Evolutionary conservation across 2,113 vertebrate genomes (phyloP).

Genomic region (Ptilorrhoa leucosticta): DNA sequence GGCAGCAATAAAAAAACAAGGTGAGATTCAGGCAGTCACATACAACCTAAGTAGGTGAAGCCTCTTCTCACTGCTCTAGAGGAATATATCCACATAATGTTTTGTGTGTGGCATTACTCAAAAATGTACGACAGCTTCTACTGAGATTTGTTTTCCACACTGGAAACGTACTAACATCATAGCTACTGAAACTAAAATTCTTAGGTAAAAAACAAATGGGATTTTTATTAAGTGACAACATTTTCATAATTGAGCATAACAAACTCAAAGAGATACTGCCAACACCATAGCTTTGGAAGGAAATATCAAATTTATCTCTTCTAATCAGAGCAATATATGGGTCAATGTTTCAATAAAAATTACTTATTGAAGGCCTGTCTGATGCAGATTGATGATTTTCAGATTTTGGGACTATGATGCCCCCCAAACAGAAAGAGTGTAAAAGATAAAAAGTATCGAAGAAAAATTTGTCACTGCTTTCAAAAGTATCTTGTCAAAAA

Average conservation of each 20-base stretch:
- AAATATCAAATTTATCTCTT: background rate
- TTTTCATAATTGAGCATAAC: background rate
- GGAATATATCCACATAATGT: background rate
- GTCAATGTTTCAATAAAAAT: background rate
- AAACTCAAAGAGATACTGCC: constrained; percentile 7
- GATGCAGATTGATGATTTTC: background rate
- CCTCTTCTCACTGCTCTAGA: background rate
- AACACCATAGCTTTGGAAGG: background rate
- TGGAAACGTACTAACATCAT: constrained; percentile 37
- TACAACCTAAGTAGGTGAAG: background rate
- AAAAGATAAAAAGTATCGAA: rapidly evolving
- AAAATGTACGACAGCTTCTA: constrained; percentile 46
- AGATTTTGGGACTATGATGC: background rate
- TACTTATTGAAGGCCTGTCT: background rate
- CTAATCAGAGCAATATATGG: background rate
- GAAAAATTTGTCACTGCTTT: background rate
- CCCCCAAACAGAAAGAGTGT: background rate
- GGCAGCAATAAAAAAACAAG: background rate
- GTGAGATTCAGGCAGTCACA: background rate
- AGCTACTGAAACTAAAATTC: constrained; percentile 53
- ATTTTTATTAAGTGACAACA: background rate
- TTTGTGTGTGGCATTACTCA: constrained; percentile 24
- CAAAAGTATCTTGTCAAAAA: background rate
- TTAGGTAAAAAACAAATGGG: constrained; percentile 6
- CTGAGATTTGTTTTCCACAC: constrained; percentile 40